These are phyloP conservation scores for Corapipo altera DNA, from an alignment of 2,113 vertebrate species.

Conservation along the genomic window DNA sequence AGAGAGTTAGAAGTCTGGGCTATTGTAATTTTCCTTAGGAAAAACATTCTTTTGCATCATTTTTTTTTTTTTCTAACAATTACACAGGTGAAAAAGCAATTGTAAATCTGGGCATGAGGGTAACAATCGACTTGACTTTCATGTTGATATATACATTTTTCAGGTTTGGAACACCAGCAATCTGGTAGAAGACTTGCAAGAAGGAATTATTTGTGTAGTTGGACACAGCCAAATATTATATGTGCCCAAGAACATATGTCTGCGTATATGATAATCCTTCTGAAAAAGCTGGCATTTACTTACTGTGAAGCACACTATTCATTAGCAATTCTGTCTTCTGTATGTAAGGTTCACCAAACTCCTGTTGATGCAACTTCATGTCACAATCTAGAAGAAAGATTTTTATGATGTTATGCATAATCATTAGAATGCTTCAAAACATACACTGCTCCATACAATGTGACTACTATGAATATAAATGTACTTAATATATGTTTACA, in stretches of 20 bases:
- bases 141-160: not conserved
- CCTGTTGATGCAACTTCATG: not conserved
- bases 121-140: not conserved
- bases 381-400: not conserved
- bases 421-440: not conserved
- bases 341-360: not conserved
- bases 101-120: accelerated
- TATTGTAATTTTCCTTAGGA: not conserved
- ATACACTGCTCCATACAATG: not conserved
- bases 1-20: not conserved
- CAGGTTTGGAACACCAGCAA: not conserved
- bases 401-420: not conserved
- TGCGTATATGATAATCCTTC: not conserved
- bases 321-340: not conserved
- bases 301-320: not conserved
- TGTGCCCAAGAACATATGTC: not conserved
- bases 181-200: not conserved
- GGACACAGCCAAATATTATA: not conserved
- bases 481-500: not conserved
- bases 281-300: not conserved
- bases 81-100: not conserved
- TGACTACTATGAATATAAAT: not conserved
- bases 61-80: not conserved
- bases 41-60: not conserved
- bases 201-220: not conserved